A percentile compares a stretch with the other conserved stretches of the same genome.
Evolutionary conservation across 2,113 vertebrate species (phyloP).

Genomic region (Corythornis vintsioides): DNA sequence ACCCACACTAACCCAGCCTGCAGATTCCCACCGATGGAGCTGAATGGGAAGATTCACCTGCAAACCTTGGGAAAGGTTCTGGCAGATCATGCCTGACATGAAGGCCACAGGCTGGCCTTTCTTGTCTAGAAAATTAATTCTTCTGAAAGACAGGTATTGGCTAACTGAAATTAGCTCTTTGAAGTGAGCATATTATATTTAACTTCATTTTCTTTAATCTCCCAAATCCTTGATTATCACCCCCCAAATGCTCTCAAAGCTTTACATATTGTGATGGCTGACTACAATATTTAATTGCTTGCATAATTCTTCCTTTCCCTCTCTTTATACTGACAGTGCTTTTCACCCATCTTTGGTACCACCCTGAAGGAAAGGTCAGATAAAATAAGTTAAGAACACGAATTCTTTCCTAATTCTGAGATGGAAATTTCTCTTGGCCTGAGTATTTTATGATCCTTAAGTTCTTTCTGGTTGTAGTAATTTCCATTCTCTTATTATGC

Average conservation of each 20-base stretch:
- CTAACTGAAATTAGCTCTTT: background rate
- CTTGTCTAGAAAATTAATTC: background rate
- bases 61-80: background rate
- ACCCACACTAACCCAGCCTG: background rate
- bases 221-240: background rate
- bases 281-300: background rate
- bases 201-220: background rate
- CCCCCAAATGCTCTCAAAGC: background rate
- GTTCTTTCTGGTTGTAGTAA: background rate
- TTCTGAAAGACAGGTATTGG: background rate
- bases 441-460: background rate
- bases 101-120: background rate
- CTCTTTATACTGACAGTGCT: background rate
- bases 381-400: slow-evolving; percentile 15
- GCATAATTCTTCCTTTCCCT: background rate
- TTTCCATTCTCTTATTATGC: background rate
- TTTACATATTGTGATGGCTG: background rate
- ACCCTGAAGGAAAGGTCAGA: slow-evolving; percentile 14
- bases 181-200: background rate
- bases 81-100: background rate
- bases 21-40: fast-evolving
- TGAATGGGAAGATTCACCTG: background rate
- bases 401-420: slow-evolving; percentile 2
- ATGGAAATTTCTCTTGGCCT: background rate
- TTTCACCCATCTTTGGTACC: background rate